phyloP scores from a whole-genome alignment of 2,888 invertebrate genomes.

The Odontomyia ornata region DNA sequence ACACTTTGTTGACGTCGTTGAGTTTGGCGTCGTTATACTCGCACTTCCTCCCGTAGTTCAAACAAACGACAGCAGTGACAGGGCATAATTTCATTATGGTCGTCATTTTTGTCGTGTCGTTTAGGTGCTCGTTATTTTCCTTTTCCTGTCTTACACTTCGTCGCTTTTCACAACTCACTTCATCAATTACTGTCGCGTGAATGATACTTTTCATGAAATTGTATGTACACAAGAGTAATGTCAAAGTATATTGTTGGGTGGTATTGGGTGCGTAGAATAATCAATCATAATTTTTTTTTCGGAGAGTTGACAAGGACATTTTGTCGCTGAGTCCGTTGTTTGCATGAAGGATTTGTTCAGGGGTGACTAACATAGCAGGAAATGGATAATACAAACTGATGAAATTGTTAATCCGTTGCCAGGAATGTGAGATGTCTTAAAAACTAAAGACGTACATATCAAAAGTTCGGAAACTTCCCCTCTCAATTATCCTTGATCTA shows the following conservation, averaged over 20 bases:
- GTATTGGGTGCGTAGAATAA: conserved; percentile 21
- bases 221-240: conserved; percentile 21
- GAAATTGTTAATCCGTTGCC: too few species aligned
- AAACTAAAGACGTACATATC: too few species aligned
- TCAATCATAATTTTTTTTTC: conserved; percentile 47
- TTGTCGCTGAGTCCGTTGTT: background rate
- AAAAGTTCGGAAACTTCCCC: too few species aligned
- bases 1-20: background rate
- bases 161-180: conserved; percentile 18
- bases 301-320: conserved; percentile 26
- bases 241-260: background rate
- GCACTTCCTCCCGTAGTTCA: conserved; percentile 20
- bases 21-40: background rate
- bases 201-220: conserved; percentile 31
- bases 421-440: too few species aligned
- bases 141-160: conserved; percentile 31
- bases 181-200: conserved; percentile 34
- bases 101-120: conserved; percentile 16
- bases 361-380: too few species aligned
- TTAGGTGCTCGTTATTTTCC: conserved; percentile 19
- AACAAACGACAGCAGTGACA: conserved; percentile 47
- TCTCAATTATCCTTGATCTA: too few species aligned
- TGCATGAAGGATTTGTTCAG: background rate
- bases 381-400: too few species aligned
- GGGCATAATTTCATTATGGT: conserved; percentile 48